A percentile compares a stretch with the other conserved stretches of the same genome.
Conservation (phyloP, 2,888 invertebrate species). For the Glomeris marginata region DNA sequence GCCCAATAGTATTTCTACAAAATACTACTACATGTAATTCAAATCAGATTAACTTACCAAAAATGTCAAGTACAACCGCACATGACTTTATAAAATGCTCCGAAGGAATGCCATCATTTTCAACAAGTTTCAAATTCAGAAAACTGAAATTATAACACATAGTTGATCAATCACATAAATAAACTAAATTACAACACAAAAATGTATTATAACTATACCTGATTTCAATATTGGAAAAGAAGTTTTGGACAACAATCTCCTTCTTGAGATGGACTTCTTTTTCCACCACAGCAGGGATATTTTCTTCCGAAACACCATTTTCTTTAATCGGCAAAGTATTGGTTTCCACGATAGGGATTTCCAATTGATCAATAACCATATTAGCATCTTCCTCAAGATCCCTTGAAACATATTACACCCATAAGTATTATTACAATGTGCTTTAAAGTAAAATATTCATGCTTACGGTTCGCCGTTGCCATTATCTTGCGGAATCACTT, state of each 20-base stretch:
- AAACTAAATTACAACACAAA: too few relatives aligned
- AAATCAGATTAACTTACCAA: conserved; percentile 14
- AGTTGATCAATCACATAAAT: neutral
- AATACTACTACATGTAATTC: too few relatives aligned
- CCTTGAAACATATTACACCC: too few relatives aligned
- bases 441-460: too few relatives aligned
- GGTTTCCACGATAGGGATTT: too few relatives aligned
- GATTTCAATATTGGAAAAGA: conserved; percentile 9
- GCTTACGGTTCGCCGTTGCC: too few relatives aligned
- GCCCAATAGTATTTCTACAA: too few relatives aligned
- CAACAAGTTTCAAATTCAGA: conserved; percentile 7
- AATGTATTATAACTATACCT: conserved; percentile 7
- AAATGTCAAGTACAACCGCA: conserved; percentile 9
- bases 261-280: neutral
- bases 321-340: neutral
- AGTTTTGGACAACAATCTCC: conserved; percentile 1
- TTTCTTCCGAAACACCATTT: neutral
- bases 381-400: too few relatives aligned
- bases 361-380: too few relatives aligned
- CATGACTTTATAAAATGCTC: conserved; percentile 11
- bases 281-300: neutral
- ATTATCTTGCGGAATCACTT: too few relatives aligned
- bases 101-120: conserved; percentile 9
- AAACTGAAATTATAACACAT: conserved; percentile 3
- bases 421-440: too few relatives aligned